Evolutionary conservation across 2,797 vertebrate species (phyloP).

Genomic region (Leuciscus waleckii): DNA sequence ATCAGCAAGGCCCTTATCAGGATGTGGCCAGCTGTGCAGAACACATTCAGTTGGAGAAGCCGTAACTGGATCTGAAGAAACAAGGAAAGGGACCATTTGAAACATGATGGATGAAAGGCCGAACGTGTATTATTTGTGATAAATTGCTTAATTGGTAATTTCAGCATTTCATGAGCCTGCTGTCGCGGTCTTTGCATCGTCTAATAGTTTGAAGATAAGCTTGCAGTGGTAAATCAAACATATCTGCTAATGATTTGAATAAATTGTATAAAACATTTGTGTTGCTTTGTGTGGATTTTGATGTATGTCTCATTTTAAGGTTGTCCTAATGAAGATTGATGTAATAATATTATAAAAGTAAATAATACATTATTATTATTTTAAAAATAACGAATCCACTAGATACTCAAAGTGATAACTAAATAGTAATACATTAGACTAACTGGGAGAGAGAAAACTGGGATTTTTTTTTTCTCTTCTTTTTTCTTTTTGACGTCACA

Average conservation of each 20-base stretch:
- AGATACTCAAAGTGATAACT: background rate
- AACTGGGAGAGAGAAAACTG: background rate
- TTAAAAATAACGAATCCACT: background rate
- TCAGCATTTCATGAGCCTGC: background rate
- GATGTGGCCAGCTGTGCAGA: conserved; percentile 79
- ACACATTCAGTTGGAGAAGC: conserved; percentile 84
- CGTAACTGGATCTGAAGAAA: conserved; percentile 62
- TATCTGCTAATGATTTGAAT: conserved; percentile 6
- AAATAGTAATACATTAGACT: background rate
- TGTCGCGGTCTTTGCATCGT: background rate
- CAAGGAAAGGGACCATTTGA: background rate
- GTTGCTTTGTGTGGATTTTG: background rate
- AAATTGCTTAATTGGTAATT: background rate
- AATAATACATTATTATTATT: background rate
- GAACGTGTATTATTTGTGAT: background rate
- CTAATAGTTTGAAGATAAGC: background rate
- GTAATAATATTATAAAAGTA: background rate
- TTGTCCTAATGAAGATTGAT: background rate
- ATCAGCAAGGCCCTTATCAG: conserved; percentile 80
- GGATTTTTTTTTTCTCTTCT: background rate
- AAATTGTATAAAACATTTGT: background rate
- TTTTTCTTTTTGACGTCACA: background rate
- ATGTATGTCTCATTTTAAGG: background rate
- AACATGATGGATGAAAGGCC: background rate
- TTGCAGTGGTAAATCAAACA: background rate